phyloP scores from a whole-genome alignment of 2,888 invertebrate genomes.

The Ophioninae sp. region DNA sequence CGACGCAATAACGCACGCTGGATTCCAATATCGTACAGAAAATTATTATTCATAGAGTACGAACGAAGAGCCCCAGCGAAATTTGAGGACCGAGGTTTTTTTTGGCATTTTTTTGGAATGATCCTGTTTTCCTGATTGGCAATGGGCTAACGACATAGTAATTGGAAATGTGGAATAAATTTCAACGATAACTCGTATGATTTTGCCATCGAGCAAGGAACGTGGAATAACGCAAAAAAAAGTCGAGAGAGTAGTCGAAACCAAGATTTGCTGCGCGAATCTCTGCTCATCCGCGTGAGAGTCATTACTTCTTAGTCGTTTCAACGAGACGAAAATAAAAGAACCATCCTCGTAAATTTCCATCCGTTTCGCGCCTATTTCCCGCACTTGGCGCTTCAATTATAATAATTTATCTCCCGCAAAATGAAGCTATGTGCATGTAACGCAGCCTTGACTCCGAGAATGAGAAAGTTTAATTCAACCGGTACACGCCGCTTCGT shows the following conservation, averaged over 20 bases:
- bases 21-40: not conserved
- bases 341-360: constrained; percentile 48
- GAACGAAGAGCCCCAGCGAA: constrained; percentile 1
- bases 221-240: constrained; percentile 13
- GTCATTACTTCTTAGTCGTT: constrained; percentile 32
- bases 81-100: not conserved
- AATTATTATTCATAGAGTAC: not conserved
- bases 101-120: not conserved
- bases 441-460: constrained; percentile 26
- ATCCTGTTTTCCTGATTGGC: not conserved
- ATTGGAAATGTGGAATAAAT: not conserved
- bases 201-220: not conserved
- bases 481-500: constrained; percentile 54
- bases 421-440: constrained; percentile 45
- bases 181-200: not conserved
- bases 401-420: constrained; percentile 60
- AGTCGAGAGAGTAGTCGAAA: not conserved
- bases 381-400: constrained; percentile 54
- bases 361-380: constrained; percentile 50
- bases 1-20: not conserved
- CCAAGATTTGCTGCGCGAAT: constrained; percentile 17
- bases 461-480: constrained; percentile 54
- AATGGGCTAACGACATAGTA: not conserved
- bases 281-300: constrained; percentile 42
- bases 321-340: constrained; percentile 50